Base-by-base conservation (phyloP, 92 coral and sea anemone genomes). In the Phenganax subtilis region DNA sequence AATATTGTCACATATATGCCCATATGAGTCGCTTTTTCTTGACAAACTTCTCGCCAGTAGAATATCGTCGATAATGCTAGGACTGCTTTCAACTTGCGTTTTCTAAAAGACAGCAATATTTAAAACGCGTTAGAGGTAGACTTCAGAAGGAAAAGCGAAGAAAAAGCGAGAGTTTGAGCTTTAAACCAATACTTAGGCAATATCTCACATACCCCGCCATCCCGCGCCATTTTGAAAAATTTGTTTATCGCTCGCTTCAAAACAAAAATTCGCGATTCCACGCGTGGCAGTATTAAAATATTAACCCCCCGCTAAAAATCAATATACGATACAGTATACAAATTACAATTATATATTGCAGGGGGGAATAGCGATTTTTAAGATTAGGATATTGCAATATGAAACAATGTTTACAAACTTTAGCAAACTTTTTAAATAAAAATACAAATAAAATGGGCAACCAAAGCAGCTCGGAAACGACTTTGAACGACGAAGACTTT, bases 151-250 rank as follows among this genome's bases (percentile, higher is more conserved):
- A 7, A 76, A 76, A 51, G 58, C 62, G 16, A 76, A 76, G 15
- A 6, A 52, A 12, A 31, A 57, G 51, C 57, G 0, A 12, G 31
- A n/a, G 6, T 27, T 54, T 27, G 64, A 74, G 64, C 55, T 54
- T 74, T 57, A 9, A 76, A 17, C 56, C 56, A 28, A 61, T 61
- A 61, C 25, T 61, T 14, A 14, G 20, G 47, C 47, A 61, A 27
- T 66, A 9, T 15, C 60, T 61, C 16, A 78, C 82, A 78, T 61
- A 78, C 82, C 82, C 53, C 59, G 31, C 14, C 61, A 25, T 78
- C 72, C 57, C 82, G 82, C 82, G 82, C 82, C 82, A 78, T 78
- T 78, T 78, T 78, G 52, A 78, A 78, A 78, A 29, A 25, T 51
- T 16, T 70, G 75, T 70, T 70, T 31, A 70, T 12, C 55, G 29